Percentiles rank a stretch among this genome's conserved stretches.
Evolutionary conservation across 1,140 invertebrate genomes (phyloP).

Genomic region (Ladona fulva): DNA sequence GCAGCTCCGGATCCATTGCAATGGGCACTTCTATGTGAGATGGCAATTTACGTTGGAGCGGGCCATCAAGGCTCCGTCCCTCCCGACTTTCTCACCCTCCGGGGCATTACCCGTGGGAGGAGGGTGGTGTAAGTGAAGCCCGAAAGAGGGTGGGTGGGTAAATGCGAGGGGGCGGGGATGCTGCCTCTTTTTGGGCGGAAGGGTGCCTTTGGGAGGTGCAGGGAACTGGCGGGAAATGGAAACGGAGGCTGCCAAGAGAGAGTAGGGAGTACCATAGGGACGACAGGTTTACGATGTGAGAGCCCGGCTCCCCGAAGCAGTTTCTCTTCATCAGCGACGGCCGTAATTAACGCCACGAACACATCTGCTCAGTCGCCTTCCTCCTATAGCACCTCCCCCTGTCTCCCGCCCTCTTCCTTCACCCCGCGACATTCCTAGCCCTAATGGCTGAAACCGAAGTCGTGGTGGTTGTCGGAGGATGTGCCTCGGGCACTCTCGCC

Average conservation of each 20-base stretch:
- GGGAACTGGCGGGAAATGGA: not conserved
- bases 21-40: not conserved
- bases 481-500: too few species aligned
- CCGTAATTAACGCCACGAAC: not conserved
- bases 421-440: not conserved
- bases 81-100: not conserved
- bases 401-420: not conserved
- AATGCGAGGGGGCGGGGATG: not conserved
- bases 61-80: not conserved
- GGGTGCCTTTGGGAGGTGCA: not conserved
- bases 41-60: not conserved
- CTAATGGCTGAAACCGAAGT: not conserved
- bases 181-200: not conserved
- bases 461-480: too few species aligned
- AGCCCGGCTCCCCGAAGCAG: not conserved
- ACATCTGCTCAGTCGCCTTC: not conserved
- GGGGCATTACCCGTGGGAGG: not conserved
- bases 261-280: not conserved
- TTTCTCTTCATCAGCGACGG: not conserved
- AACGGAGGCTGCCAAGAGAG: not conserved
- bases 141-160: not conserved
- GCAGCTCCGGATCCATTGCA: not conserved
- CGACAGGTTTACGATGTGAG: constrained; percentile 7
- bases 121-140: not conserved
- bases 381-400: not conserved